Conservation (phyloP, 2,797 vertebrate species). For the Trematomus bernacchii region DNA sequence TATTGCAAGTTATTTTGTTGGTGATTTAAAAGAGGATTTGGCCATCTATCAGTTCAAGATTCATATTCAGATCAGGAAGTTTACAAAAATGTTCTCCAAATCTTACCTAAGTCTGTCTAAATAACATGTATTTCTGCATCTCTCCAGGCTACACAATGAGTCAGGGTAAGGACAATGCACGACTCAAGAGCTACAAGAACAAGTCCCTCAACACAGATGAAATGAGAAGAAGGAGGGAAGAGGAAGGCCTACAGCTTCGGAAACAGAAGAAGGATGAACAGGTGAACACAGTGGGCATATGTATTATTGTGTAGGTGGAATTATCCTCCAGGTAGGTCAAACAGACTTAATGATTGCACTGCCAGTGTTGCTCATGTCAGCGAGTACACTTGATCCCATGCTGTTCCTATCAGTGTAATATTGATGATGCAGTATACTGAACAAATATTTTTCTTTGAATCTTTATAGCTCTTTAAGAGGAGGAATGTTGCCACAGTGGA, state of each 20-base stretch:
- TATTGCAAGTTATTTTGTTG: not conserved
- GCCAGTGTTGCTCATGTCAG: not conserved
- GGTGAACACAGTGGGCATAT: slow-evolving; percentile 76
- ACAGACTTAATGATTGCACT: not conserved
- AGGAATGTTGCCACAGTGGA: slow-evolving; percentile 97
- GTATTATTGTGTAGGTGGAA: not conserved
- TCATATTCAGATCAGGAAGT: not conserved
- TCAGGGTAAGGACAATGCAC: slow-evolving; percentile 96
- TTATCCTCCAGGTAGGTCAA: not conserved
- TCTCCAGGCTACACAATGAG: slow-evolving; percentile 91
- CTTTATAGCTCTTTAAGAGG: slow-evolving; percentile 93
- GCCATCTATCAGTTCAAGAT: not conserved
- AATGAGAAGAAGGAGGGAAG: slow-evolving; percentile 97
- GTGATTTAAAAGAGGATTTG: not conserved
- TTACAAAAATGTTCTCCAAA: not conserved
- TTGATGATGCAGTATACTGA: not conserved
- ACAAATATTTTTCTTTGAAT: not conserved
- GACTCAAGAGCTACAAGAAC: slow-evolving; percentile 99
- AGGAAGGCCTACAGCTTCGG: slow-evolving; percentile 96
- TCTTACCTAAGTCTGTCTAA: not conserved
- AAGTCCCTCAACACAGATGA: slow-evolving; percentile 98
- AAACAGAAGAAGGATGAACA: slow-evolving; percentile 99
- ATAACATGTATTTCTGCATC: slow-evolving; percentile 12
- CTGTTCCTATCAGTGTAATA: not conserved
- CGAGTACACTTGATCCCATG: not conserved